Evolutionary conservation across 2,797 vertebrate species (phyloP).

Genomic region (Sebastes wilsoni): DNA sequence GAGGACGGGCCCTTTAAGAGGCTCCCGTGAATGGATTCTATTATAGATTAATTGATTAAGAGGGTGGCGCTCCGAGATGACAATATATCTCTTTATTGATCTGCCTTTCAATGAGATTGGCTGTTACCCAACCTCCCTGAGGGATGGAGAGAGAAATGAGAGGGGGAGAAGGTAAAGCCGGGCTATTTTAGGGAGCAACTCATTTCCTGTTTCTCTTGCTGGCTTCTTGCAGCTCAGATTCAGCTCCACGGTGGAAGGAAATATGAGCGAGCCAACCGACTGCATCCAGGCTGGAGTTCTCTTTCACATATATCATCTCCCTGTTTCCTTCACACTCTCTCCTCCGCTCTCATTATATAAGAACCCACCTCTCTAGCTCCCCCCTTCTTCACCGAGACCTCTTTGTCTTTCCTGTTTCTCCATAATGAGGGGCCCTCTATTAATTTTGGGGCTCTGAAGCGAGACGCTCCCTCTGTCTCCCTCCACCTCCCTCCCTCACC

Average conservation of each 20-base stretch:
- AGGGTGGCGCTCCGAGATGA: constrained; percentile 75
- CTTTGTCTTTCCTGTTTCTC: constrained; percentile 64
- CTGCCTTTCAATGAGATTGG: constrained; percentile 82
- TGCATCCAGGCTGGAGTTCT: neutral
- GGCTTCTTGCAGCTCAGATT: constrained; percentile 25
- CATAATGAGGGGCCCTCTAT: constrained; percentile 72
- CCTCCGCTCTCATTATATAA: constrained; percentile 50
- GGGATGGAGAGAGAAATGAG: constrained; percentile 32
- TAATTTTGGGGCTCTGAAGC: constrained; percentile 80
- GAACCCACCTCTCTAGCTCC: constrained; percentile 33
- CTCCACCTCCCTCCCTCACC: neutral
- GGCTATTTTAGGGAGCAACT: constrained; percentile 57
- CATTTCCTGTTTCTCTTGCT: constrained; percentile 74
- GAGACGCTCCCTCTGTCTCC: constrained; percentile 65
- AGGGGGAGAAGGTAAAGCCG: constrained; percentile 36
- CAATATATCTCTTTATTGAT: constrained; percentile 86
- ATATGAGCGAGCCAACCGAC: constrained; percentile 2
- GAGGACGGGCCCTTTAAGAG: constrained; percentile 73
- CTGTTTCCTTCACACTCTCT: constrained; percentile 28
- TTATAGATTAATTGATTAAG: constrained; percentile 87
- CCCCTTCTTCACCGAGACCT: constrained; percentile 36
- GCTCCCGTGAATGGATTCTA: constrained; percentile 69
- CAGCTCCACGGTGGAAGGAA: constrained; percentile 1
- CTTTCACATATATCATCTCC: constrained; percentile 40
- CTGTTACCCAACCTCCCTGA: constrained; percentile 69